Evolutionary conservation across 2,888 invertebrate genomes (phyloP).

Genomic region (Tholera decimalis): DNA sequence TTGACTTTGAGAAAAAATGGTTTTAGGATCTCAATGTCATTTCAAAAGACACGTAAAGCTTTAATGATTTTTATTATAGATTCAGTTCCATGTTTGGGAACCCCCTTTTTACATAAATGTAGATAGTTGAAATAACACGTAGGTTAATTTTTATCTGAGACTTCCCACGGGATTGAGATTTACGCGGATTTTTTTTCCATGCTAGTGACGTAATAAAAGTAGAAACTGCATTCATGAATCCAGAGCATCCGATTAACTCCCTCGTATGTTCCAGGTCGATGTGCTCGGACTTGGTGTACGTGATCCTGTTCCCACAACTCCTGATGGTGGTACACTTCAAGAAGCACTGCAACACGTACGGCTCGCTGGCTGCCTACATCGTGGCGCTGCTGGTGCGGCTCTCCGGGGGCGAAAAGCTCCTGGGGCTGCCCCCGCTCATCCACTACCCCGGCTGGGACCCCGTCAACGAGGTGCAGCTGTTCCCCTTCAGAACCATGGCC

Average conservation of each 20-base stretch:
- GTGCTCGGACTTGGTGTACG: slow-evolving; percentile 99
- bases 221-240: no score
- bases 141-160: no score
- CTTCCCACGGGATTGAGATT: no score
- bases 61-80: no score
- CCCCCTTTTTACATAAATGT: no score
- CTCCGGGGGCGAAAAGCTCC: slow-evolving; percentile 96
- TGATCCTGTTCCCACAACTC: slow-evolving; percentile 99
- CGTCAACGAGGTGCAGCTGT: slow-evolving; percentile 96
- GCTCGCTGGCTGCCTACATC: slow-evolving; percentile 97
- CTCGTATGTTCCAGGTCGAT: slow-evolving; percentile 93
- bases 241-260: not conserved
- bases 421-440: slow-evolving; percentile 96
- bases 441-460: slow-evolving; percentile 97
- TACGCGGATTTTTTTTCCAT: no score
- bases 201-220: no score
- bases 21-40: no score
- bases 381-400: slow-evolving; percentile 96
- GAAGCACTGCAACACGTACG: slow-evolving; percentile 98
- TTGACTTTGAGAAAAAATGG: no score
- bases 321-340: slow-evolving; percentile 99
- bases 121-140: no score
- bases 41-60: no score
- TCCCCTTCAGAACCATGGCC: slow-evolving; percentile 98
- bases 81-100: no score